Base-by-base conservation (phyloP, 2,797 vertebrate genomes). In the Anabacerthia variegaticeps region DNA sequence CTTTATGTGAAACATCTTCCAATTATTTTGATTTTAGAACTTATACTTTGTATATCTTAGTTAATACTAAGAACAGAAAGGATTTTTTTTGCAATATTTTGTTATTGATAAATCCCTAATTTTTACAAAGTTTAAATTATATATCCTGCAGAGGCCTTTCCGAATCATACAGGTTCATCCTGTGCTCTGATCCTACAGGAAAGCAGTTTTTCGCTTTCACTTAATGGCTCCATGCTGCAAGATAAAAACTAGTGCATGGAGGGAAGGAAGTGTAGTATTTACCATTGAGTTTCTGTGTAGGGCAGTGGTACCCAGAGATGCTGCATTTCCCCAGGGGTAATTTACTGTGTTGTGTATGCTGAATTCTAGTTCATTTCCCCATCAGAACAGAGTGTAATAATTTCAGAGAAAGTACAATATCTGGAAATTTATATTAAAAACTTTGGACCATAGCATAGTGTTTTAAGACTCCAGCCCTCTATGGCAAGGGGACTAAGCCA, bases 51-150 rank as follows among this genome's bases (percentile, higher is more conserved):
- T 43, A 21, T 56, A 28, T 3, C 3, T 9, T 71, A 56, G 44
- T 30, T 51, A 78, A 51, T 13, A 43, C 10, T 36, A 24, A 26
- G 28, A 91, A 55, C 3, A 72, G 8, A 89, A 51, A 27, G 10
- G 0, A 3, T 59, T 18, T 54, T 18, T 54, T 18, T 12, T 61
- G 12, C 22, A 20, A 5, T 56, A 54, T 0, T 22, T 75, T 6
- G 0, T 2, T 52, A 41, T 16, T 52, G 59, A 28, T 26, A 49
- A 58, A 23, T 39, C 54, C 9, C 58, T 52, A 63, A n/a, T 51
- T 44, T 21, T 88, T 26, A 30, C 5, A 24, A 59, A 74, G 46
- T 21, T 54, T n/a, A 34, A 54, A 22, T n/a, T 54, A 6, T 17
- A 8, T 58, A n/a, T 32, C 22, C 51, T 51, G 27, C 28, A 43